Conservation (phyloP, 2,113 vertebrate genomes). For the Tachuris rubrigastra region DNA sequence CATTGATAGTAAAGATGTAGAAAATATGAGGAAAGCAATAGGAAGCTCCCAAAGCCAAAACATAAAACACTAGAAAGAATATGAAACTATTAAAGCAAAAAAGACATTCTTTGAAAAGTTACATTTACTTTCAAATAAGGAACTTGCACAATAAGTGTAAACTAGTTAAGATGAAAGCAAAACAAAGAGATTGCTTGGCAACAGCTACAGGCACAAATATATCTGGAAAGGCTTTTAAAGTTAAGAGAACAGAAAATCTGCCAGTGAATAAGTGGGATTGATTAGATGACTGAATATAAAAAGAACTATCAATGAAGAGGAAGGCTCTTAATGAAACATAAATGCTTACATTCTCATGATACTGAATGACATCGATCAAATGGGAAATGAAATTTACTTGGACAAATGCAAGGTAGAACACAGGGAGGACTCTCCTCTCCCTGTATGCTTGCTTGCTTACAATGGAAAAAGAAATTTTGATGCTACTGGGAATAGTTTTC, state of each 20-base stretch:
- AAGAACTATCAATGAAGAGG: not conserved
- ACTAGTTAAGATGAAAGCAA: not conserved
- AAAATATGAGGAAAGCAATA: not conserved
- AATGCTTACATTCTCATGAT: not conserved
- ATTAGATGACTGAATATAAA: constrained; percentile 1
- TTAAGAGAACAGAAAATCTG: not conserved
- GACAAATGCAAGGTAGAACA: not conserved
- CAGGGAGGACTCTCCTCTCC: not conserved
- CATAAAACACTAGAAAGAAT: not conserved
- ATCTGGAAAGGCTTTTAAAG: not conserved
- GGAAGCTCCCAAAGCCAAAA: not conserved
- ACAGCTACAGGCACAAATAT: not conserved
- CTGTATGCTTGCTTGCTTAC: not conserved
- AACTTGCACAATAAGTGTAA: not conserved
- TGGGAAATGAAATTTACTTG: not conserved
- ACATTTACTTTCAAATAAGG: not conserved
- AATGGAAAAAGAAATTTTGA: not conserved
- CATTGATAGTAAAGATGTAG: not conserved
- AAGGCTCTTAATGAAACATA: not conserved
- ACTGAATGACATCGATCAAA: not conserved
- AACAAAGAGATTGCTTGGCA: not conserved
- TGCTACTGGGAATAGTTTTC: not conserved
- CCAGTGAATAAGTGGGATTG: not conserved
- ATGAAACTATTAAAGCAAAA: not conserved
- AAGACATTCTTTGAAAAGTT: not conserved